Percentiles rank a stretch among this genome's conserved stretches.
phyloP scores from a whole-genome alignment of 2,797 vertebrate species.

The Acanthornis magna region DNA sequence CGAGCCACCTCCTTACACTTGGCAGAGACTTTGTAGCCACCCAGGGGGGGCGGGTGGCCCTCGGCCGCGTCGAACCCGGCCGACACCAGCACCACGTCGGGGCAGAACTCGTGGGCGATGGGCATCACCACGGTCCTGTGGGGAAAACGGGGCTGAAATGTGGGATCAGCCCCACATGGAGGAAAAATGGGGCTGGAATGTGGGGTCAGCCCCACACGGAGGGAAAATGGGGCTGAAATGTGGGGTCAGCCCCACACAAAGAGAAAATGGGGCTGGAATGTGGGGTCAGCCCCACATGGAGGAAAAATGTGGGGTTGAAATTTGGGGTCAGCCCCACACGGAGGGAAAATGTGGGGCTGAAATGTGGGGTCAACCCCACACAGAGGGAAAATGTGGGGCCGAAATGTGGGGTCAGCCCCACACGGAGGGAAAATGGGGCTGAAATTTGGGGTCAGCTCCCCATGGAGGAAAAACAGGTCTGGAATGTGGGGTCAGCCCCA shows the following conservation, averaged over 20 bases:
- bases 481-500: not conserved
- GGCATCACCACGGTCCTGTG: slow-evolving; percentile 92
- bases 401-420: not conserved
- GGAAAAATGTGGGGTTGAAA: no score
- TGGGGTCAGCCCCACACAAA: not conserved
- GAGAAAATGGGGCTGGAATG: not conserved
- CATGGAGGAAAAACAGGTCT: not conserved
- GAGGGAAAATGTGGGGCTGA: not conserved
- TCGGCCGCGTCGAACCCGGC: slow-evolving; percentile 91
- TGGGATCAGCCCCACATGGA: not conserved
- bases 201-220: not conserved
- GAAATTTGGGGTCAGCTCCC: not conserved
- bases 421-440: not conserved
- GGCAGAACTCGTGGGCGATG: slow-evolving; percentile 89
- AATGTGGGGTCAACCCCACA: not conserved
- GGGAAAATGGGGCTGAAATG: not conserved
- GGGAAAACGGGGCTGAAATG: not conserved
- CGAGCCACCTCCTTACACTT: slow-evolving; percentile 83
- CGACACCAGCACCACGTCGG: slow-evolving; percentile 91
- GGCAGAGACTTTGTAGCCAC: slow-evolving; percentile 91
- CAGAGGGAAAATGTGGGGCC: no score
- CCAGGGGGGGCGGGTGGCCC: slow-evolving; percentile 83
- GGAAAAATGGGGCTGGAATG: no score
- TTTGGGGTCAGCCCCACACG: not conserved
- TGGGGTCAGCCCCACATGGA: not conserved